Percentiles rank a stretch among this genome's conserved stretches.
Evolutionary conservation across 2,113 vertebrate species (phyloP).

Genomic region (Mobula hypostoma): DNA sequence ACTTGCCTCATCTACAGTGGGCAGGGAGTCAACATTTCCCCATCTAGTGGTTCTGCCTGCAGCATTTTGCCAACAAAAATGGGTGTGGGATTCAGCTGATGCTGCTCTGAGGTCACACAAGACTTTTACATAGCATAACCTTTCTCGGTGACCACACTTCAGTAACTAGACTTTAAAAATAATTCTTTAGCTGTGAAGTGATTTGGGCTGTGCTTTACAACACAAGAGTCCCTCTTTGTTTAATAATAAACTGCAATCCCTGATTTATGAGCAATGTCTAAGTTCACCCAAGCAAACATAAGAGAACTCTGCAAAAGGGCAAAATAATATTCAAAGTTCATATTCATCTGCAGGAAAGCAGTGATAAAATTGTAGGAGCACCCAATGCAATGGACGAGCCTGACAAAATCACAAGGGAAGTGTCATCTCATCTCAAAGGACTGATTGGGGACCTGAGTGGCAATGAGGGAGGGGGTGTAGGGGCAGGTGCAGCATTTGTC

Average conservation of each 20-base stretch:
- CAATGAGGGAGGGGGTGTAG: too few relatives aligned
- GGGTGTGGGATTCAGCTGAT: neutral
- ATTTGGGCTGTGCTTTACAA: too few relatives aligned
- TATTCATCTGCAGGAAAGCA: neutral
- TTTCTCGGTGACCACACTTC: neutral
- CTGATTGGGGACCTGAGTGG: too few relatives aligned
- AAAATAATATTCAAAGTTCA: neutral
- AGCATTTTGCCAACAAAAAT: neutral
- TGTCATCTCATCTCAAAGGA: too few relatives aligned
- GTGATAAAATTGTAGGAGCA: neutral
- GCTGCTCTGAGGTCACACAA: neutral
- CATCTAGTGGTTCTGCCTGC: neutral
- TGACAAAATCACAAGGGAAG: too few relatives aligned
- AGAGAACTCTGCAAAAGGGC: neutral
- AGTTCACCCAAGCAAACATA: neutral
- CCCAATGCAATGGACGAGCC: too few relatives aligned
- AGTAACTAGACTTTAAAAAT: too few relatives aligned
- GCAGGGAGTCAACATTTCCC: neutral
- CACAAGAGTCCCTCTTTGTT: neutral
- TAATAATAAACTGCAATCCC: neutral
- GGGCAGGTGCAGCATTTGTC: too few relatives aligned
- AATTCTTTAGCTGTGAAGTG: too few relatives aligned
- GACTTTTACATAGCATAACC: neutral
- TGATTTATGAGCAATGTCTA: constrained; percentile 2
- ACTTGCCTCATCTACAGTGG: neutral